Percentiles rank a stretch among this genome's conserved stretches.
phyloP scores from a whole-genome alignment of 2,888 invertebrate species.

The Lycia hirtaria region DNA sequence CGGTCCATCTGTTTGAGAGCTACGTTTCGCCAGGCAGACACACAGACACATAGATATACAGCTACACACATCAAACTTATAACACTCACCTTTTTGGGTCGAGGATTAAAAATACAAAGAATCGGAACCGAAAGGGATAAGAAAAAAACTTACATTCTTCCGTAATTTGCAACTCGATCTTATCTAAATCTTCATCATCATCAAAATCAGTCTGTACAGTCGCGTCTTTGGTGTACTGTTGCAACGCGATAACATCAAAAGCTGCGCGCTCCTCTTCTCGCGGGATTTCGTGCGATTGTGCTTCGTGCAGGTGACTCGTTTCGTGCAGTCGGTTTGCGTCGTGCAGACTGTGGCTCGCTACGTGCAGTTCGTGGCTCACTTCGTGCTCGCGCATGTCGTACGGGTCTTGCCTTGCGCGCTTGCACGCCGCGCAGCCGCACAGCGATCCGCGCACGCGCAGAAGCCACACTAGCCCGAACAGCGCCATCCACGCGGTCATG shows the following conservation, averaged over 20 bases:
- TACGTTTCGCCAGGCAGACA: too few species aligned
- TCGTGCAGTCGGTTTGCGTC: conserved; percentile 22
- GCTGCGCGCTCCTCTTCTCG: conserved; percentile 63
- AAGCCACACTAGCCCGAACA: conserved; percentile 94
- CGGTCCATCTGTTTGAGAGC: too few species aligned
- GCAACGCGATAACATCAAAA: conserved; percentile 78
- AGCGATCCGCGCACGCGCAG: conserved; percentile 92
- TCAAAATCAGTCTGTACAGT: conserved; percentile 83
- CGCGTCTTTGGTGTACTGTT: conserved; percentile 78
- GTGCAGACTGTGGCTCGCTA: conserved; percentile 21
- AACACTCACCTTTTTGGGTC: too few species aligned
- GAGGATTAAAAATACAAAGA: too few species aligned
- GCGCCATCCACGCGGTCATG: conserved; percentile 90
- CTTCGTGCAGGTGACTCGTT: conserved; percentile 35
- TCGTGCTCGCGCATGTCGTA: conserved; percentile 60
- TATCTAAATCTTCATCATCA: conserved; percentile 78
- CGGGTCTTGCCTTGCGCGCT: conserved; percentile 76
- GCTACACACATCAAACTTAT: too few species aligned
- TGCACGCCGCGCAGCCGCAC: conserved; percentile 90
- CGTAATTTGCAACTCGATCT: conserved; percentile 77
- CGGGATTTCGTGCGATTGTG: conserved; percentile 36
- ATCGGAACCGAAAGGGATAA: neutral
- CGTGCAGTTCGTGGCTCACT: conserved; percentile 43
- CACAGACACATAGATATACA: too few species aligned
- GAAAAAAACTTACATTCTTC: conserved; percentile 74